Evolutionary conservation across 2,113 vertebrate genomes (phyloP), one percentile per base, ranked within the genome.

Genomic region (Albula glossodonta): DNA sequence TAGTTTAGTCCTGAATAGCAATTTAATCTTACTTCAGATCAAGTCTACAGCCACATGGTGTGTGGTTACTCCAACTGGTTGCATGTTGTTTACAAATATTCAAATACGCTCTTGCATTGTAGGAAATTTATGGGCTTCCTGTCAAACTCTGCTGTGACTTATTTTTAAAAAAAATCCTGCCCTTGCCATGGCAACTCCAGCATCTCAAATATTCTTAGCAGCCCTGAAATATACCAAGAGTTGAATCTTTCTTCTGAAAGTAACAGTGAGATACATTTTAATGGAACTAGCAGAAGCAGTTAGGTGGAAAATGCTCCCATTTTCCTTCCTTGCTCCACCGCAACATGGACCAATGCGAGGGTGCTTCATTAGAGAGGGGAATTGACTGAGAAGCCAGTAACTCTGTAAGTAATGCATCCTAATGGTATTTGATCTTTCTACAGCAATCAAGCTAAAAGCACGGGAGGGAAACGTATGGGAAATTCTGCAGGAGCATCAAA

Each of bases 391-490:
- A 19, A 74, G 19, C 19, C 50, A 6, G 57, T 5, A 5, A 31
- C 56, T 22, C 25, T 19, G 57, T 50, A 48, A 49, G 9, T 48
- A 85, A 63, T 80, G 84, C 2, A 56, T 49, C 25, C 57, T 52
- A 81, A 82, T 70, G 48, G 85, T n/a, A 25, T 70, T 13, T 81
- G 63, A 19, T 74, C 80, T 80, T 63, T 48, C 51, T 57, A 25
- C 22, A 77, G 51, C 66, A n/a, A 74, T 86, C 85, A 82, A 19
- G 49, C 80, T 86, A 77, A 74, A 78, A 78, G 66, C 83, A 78
- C n/a, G 19, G 25, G 22, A 31, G 22, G 83, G 15, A 22, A 84
- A 51, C 41, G 66, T 53, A 78, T 51, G 70, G 70, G 66, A 84
- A 77, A 82, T 49, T 51, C 50, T 9, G 63, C 63, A 1, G 17